Base-by-base conservation (phyloP, 2,797 vertebrate species). In the Melanotaenia trifasciata region DNA sequence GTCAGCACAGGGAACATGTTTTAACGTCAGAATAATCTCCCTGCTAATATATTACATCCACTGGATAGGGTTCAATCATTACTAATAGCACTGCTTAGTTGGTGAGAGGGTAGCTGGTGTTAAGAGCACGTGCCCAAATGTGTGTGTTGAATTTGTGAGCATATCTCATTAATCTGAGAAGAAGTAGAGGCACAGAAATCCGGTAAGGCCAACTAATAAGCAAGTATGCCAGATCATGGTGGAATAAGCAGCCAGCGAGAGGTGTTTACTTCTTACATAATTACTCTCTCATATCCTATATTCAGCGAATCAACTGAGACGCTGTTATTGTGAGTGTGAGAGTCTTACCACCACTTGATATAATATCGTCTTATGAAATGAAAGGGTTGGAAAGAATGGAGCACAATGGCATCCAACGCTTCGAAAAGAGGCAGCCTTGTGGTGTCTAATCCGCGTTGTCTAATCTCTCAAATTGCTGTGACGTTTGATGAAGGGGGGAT, bases 31-130 rank as follows among this genome's bases (percentile, higher is more conserved):
- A 94, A 94, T 94, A 93, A 94, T 93, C 92, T 93, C 82, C 89
- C 88, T 92, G 93, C 92, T 93, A 94, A 94, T 93, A 94, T 92
- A 94, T 94, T 94, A 93, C 92, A 94, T 93, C 91, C 91, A 93
- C 89, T 92, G 88, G 88, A 94, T 89, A 89, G 88, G 90, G 90
- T 93, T 93, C 92, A 93, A 92, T 94, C 88, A 93, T 93, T 90
- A 89, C 91, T 92, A 93, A 92, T 92, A 92, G 88, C 85, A 71
- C 85, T 77, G 87, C 90, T 94, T 92, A 94, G 90, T 93, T 90
- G 90, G 86, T 90, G 88, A 91, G 90, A 90, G 76, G 84, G 78
- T 73, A 90, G 90, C 86, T 79, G 76, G 78, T 72, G 78, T 79
- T 81, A 75, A 76, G 83, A 74, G 86, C 89, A 83, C 85, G 90